A percentile compares a stretch with the other conserved stretches of the same genome.
Conservation (phyloP, 2,797 vertebrate genomes). For the Ataeniobius toweri region DNA sequence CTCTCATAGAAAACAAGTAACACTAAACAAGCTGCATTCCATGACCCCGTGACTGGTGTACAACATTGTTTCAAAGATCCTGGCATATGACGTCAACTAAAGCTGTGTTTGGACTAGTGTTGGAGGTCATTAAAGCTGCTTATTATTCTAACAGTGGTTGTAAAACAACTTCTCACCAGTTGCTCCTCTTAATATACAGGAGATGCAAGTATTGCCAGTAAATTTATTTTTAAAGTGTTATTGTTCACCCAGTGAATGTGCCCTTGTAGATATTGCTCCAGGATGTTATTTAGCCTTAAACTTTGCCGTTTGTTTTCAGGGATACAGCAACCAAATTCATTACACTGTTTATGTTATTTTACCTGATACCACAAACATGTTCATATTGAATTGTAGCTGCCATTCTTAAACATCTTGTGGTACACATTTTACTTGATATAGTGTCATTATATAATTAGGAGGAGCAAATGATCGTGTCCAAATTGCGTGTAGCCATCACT, state of each 20-base stretch:
- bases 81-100: constrained; percentile 37
- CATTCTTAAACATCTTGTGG: constrained; percentile 41
- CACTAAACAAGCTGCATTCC: not conserved
- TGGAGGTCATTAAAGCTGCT: constrained; percentile 29
- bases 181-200: constrained; percentile 52
- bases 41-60: constrained; percentile 22
- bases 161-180: constrained; percentile 42
- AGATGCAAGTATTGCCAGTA: constrained; percentile 56
- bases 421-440: constrained; percentile 37
- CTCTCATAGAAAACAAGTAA: constrained; percentile 98
- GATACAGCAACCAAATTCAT: constrained; percentile 63
- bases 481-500: constrained; percentile 24
- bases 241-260: constrained; percentile 73
- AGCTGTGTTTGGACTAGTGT: constrained; percentile 20
- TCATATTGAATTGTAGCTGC: constrained; percentile 45
- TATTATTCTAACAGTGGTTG: constrained; percentile 36
- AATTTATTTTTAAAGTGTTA: constrained; percentile 57
- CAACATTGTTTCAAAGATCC: constrained; percentile 25
- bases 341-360: constrained; percentile 22
- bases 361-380: not conserved
- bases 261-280: constrained; percentile 69
- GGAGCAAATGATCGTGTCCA: constrained; percentile 19
- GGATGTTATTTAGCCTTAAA: constrained; percentile 78
- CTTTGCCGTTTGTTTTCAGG: constrained; percentile 68
- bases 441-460: constrained; percentile 14